A percentile compares a stretch with the other conserved stretches of the same genome.
Conservation (phyloP, 1,140 invertebrate species). For the Antheraea mylitta region DNA sequence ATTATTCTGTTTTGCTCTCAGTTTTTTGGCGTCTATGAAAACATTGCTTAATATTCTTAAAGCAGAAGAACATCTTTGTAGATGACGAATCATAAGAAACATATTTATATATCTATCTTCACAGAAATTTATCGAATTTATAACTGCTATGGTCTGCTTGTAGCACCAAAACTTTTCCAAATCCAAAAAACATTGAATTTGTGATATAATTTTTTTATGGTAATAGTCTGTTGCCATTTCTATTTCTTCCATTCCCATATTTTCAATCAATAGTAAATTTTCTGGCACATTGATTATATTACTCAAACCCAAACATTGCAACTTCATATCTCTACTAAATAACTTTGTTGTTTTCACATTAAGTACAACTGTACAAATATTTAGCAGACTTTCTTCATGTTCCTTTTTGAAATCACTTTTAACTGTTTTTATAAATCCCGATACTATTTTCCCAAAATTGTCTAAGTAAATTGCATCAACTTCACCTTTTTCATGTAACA, state of each 20-base stretch:
- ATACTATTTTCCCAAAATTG: conserved; percentile 39
- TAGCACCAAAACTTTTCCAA: conserved; percentile 46
- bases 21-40: conserved; percentile 23
- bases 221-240: conserved; percentile 51
- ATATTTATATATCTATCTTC: conserved; percentile 36
- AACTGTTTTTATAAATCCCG: conserved; percentile 39
- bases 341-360: conserved; percentile 34
- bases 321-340: conserved; percentile 48
- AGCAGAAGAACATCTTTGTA: conserved; percentile 40
- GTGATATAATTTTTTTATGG: conserved; percentile 36
- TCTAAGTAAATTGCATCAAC: conserved; percentile 37
- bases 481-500: conserved; percentile 54
- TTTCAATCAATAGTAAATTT: conserved; percentile 43
- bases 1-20: conserved; percentile 15
- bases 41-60: conserved; percentile 48
- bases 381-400: conserved; percentile 35
- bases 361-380: conserved; percentile 46
- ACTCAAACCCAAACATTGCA: conserved; percentile 49
- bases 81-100: conserved; percentile 42
- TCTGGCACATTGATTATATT: conserved; percentile 40
- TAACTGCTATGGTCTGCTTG: conserved; percentile 41
- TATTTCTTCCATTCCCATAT: conserved; percentile 47
- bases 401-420: conserved; percentile 27
- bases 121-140: conserved; percentile 39
- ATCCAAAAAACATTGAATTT: conserved; percentile 26